Evolutionary conservation across 2,113 vertebrate species (phyloP).

Genomic region (Carassius carassius): DNA sequence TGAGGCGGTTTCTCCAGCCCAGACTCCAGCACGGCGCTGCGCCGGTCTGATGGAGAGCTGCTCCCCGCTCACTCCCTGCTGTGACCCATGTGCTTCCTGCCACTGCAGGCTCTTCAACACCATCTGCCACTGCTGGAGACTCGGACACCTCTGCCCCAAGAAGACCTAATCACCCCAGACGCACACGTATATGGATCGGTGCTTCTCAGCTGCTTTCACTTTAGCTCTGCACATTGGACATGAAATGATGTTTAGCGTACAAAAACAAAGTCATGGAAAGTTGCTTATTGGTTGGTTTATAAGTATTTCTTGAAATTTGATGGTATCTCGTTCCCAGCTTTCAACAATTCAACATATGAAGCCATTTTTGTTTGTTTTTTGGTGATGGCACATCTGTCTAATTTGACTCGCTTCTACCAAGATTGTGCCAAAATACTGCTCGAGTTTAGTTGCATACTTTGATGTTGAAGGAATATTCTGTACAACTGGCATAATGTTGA

Average conservation of each 20-base stretch:
- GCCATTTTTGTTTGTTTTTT: background rate
- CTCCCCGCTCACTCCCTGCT: constrained; percentile 66
- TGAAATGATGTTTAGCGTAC: background rate
- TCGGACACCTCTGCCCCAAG: constrained; percentile 65
- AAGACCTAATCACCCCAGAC: constrained; percentile 58
- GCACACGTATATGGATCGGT: background rate
- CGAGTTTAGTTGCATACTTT: background rate
- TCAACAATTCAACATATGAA: background rate
- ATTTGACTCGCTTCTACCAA: background rate
- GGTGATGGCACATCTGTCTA: background rate
- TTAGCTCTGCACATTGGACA: background rate
- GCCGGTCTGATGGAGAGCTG: constrained; percentile 71
- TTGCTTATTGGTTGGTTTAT: background rate
- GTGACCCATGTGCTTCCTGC: constrained; percentile 75
- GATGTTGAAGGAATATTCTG: background rate
- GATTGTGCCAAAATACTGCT: background rate
- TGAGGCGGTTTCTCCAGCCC: constrained; percentile 14
- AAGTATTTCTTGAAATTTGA: background rate
- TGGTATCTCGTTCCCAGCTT: background rate
- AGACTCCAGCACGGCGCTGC: constrained; percentile 62
- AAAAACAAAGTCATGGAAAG: background rate
- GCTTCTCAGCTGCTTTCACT: background rate
- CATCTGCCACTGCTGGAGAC: constrained; percentile 78
- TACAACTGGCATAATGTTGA: background rate
- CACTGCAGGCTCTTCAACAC: constrained; percentile 79